Conservation (phyloP, 2,113 vertebrate species). For the Chaenogobius annularis region DNA sequence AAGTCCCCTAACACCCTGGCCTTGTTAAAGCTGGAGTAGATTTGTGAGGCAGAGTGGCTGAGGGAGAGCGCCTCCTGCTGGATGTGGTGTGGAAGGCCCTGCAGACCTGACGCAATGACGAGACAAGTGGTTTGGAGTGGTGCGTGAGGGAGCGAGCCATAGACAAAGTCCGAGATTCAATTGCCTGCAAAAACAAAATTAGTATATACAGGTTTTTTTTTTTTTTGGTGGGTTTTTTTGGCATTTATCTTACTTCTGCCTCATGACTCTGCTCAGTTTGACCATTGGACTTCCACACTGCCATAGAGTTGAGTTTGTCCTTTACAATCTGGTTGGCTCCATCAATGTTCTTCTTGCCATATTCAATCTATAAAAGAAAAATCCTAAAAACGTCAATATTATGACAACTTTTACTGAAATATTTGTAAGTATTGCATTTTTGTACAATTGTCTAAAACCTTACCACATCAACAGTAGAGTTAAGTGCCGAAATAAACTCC, state of each 20-base stretch:
- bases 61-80: slow-evolving; percentile 83
- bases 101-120: slow-evolving; percentile 79
- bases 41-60: slow-evolving; percentile 76
- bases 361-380: slow-evolving; percentile 79
- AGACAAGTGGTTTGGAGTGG: slow-evolving; percentile 90
- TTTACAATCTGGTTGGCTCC: slow-evolving; percentile 85
- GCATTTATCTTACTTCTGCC: slow-evolving; percentile 77
- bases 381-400: background rate
- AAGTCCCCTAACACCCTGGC: slow-evolving; percentile 79
- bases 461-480: slow-evolving; percentile 85
- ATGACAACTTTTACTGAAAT: background rate
- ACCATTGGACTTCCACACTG: slow-evolving; percentile 78
- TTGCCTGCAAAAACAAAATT: slow-evolving; percentile 75
- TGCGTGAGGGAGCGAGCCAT: slow-evolving; percentile 84
- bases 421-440: no score
- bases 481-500: slow-evolving; percentile 84
- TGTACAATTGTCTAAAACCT: slow-evolving; percentile 45
- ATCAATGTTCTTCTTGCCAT: slow-evolving; percentile 83
- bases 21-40: slow-evolving; percentile 80
- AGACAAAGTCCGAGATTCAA: slow-evolving; percentile 86
- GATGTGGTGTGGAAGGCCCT: slow-evolving; percentile 86
- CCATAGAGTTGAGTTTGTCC: slow-evolving; percentile 79
- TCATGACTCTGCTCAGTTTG: slow-evolving; percentile 61
- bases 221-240: no score
- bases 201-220: no score